Percentiles rank a stretch among this genome's conserved stretches.
Conservation (phyloP, 2,888 invertebrate genomes). For the Chrysodeixis includens region DNA sequence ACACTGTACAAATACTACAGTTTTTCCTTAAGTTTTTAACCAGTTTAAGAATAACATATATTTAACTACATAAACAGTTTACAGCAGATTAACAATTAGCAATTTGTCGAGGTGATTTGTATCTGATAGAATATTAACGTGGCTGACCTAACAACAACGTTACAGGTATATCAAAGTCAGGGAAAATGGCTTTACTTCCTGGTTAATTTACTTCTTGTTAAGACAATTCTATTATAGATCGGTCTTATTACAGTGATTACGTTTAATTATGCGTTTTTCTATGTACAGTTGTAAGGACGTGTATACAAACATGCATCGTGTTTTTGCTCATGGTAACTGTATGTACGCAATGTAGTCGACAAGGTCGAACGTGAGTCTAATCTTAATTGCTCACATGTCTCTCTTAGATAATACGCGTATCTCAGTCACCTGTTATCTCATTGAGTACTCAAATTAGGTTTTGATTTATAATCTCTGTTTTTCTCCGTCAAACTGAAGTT, state of each 20-base stretch:
- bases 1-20: too few relatives aligned
- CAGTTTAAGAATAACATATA: not conserved
- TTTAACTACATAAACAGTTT: not conserved
- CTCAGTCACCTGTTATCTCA: constrained; percentile 34
- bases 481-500: constrained; percentile 11
- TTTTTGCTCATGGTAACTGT: not conserved
- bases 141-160: not conserved
- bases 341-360: constrained; percentile 5
- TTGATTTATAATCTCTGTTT: constrained; percentile 37
- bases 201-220: not conserved
- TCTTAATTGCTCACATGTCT: constrained; percentile 24
- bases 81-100: not conserved
- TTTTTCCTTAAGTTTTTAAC: not conserved
- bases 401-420: constrained; percentile 24
- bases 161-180: not conserved
- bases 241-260: constrained; percentile 6
- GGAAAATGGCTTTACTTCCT: constrained; percentile 1
- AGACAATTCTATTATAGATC: constrained; percentile 4
- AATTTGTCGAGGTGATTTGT: not conserved
- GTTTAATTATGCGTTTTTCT: constrained; percentile 10
- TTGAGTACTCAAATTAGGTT: constrained; percentile 8
- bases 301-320: not conserved
- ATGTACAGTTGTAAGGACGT: not conserved
- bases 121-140: not conserved
- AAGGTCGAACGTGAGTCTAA: constrained; percentile 40